Base-by-base conservation (phyloP, 2,113 vertebrate genomes). In the Monopterus albus region DNA sequence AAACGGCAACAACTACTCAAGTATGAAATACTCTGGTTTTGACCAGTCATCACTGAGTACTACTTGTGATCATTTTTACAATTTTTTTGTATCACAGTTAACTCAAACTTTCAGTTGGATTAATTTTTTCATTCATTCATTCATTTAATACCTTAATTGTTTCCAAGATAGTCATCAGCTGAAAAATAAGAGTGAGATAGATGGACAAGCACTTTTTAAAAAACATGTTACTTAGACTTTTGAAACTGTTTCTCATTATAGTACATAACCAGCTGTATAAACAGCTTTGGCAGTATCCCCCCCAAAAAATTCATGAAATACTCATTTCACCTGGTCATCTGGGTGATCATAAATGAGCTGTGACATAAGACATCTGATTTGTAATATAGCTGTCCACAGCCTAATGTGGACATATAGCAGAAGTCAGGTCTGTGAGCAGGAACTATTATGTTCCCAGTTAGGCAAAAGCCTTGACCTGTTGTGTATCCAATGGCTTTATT, bases 191-290 rank as follows among this genome's bases (percentile, higher is more conserved):
- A 38, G 40, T 33, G 49, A 66, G 66, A 83, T 59, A 17, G 20
- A 84, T 76, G 43, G 36, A 60, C 1, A n/a, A 35, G 45, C 28
- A 31, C 23, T 18, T 49, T 70, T 28, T 45, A 39, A 35, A 52
- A 18, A 72, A 49, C 72, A 20, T 52, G 33, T 64, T 64, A 28
- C 51, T 68, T 58, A 38, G 23, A n/a, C 26, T 77, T 78, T 78
- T 75, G 70, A 65, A 69, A 59, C 50, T 50, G 65, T 66, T 71
- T 53, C 59, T 77, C 51, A 69, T 52, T 45, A 23, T 5, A 29
- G 35, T 14, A 33, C 46, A 62, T 70, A 42, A 52, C 59, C 57
- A 4, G 39, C 45, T 11, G 57, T 46, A 38, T 55, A 31, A 50
- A 33, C 13, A 36, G 15, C 36, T 40, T 18, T 79, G 78, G 75